A percentile compares a stretch with the other conserved stretches of the same genome.
Evolutionary conservation across 2,888 invertebrate genomes (phyloP).

Genomic region (Epistrophella euchroma): DNA sequence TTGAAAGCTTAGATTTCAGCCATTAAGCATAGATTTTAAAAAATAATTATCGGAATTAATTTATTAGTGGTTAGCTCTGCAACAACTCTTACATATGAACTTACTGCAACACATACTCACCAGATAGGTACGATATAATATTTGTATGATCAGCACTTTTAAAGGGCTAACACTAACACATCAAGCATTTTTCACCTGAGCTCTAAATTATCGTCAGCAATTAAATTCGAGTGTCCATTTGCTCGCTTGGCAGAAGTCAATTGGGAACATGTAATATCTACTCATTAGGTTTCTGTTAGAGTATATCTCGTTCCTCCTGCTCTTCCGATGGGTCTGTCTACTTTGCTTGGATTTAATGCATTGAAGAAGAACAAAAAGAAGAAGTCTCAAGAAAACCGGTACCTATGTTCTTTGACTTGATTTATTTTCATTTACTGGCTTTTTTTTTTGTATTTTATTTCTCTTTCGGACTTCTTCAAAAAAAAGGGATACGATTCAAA

Average conservation of each 20-base stretch:
- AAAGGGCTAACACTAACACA: constrained; percentile 51
- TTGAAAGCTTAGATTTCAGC: too few relatives aligned
- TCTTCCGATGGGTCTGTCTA: constrained; percentile 13
- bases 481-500: constrained; percentile 62
- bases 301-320: constrained; percentile 36
- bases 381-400: constrained; percentile 60
- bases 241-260: constrained; percentile 68
- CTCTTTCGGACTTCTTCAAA: constrained; percentile 38
- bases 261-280: constrained; percentile 71
- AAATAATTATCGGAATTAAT: too few relatives aligned
- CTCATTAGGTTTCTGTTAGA: constrained; percentile 65
- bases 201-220: constrained; percentile 46
- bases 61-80: too few relatives aligned
- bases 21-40: too few relatives aligned
- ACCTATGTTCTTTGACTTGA: constrained; percentile 66
- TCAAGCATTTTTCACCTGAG: constrained; percentile 10
- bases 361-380: constrained; percentile 3
- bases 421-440: constrained; percentile 65
- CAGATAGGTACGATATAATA: too few relatives aligned
- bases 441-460: constrained; percentile 41
- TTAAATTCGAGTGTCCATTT: constrained; percentile 69
- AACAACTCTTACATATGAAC: too few relatives aligned
- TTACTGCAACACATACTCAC: too few relatives aligned
- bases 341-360: constrained; percentile 6
- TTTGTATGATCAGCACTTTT: constrained; percentile 24